Evolutionary conservation across 2,797 vertebrate species (phyloP), one percentile per base, ranked within the genome.

Genomic region (Pagetopsis macropterus): DNA sequence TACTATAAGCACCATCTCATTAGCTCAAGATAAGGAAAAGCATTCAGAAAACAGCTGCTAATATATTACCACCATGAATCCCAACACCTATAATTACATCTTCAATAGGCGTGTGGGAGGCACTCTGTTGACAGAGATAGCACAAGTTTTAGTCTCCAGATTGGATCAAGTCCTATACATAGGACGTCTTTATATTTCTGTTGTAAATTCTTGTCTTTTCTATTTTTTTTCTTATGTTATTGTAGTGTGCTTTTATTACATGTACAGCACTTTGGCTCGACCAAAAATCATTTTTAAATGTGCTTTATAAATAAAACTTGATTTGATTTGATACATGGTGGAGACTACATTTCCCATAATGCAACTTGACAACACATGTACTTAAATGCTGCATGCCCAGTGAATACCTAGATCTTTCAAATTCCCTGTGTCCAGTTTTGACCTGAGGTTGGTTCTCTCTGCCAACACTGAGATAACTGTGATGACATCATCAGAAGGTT

Each of bases 381-480:
- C 44, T 37, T 37, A 37, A 6, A 62, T 48, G 16, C 44, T 48
- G 45, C 45, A 46, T 16, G 14, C 40, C 40, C 11, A 21, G 21
- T 48, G 8, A 46, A 46, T 44, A 5, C 8, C 4, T 4, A 50
- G 15, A 11, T 59, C n/a, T 37, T 44, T 44, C 11, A 50, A 5
- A 37, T 0, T 40, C 55, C 4, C n/a, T 16, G 3, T 3, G 7
- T 0, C 6, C 13, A 50, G 10, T 49, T 49, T 56, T 57, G 1
- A 1, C 17, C 9, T 37, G 33, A 37, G 33, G 27, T 27, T 17
- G 8, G 14, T 3, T 1, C 51, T 69, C 12, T 5, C 44, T 13
- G 45, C 37, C 23, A 17, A n/a, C 14, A 56, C 19, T 40, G 15
- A 55, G n/a, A n/a, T 50, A 3, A 67, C 4, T 1, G 12, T 49